Conservation (phyloP, 1,140 invertebrate genomes). For the Ylistrum balloti region DNA sequence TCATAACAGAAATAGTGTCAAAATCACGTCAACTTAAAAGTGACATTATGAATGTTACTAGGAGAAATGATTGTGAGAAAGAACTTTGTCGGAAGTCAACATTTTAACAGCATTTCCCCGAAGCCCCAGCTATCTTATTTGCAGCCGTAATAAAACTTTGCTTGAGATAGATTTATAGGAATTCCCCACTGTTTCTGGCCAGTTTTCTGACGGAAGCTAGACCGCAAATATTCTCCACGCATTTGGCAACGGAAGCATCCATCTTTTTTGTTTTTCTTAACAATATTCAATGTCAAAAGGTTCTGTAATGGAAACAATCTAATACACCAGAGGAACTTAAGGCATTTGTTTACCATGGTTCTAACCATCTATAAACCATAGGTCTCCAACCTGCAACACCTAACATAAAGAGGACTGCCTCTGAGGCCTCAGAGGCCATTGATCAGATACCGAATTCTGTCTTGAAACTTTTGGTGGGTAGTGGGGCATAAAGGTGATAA, state of each 20-base stretch:
- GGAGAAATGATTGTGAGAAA: not conserved
- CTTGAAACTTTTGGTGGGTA: not conserved
- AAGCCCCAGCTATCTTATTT: not conserved
- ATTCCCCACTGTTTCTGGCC: not conserved
- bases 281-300: not conserved
- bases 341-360: not conserved
- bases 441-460: no score
- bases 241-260: slow-evolving; percentile 21
- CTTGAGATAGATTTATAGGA: not conserved
- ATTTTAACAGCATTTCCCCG: slow-evolving; percentile 30
- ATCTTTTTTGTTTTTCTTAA: not conserved
- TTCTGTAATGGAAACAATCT: not conserved
- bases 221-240: slow-evolving; percentile 14
- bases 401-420: no score
- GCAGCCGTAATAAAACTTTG: not conserved
- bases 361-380: no score
- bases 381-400: no score
- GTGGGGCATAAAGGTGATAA: not conserved
- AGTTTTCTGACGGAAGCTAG: not conserved
- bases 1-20: slow-evolving; percentile 28
- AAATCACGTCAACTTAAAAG: slow-evolving; percentile 13
- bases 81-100: not conserved
- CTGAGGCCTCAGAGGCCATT: no score
- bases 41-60: not conserved
- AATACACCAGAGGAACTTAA: not conserved